Base-by-base conservation (phyloP, 2,888 invertebrate species). In the Hemaris fuciformis region DNA sequence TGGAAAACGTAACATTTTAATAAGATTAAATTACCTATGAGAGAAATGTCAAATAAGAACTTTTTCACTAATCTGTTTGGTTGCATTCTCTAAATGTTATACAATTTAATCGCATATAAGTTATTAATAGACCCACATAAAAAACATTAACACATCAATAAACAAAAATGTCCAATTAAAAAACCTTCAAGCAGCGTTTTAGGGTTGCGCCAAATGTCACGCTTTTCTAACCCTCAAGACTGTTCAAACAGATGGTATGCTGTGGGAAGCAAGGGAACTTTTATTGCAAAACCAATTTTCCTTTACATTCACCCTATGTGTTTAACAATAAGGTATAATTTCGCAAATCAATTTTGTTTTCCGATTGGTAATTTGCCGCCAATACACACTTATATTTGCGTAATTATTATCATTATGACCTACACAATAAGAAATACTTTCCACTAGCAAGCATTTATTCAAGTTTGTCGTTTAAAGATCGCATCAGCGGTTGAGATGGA, bases 191-290 rank as follows among this genome's bases (percentile, higher is more conserved):
- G 71, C 71, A 77, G 66, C 77, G 75, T 81, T 88, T 84, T 84
- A 83, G 80, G 77, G 79, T 75, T 75, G 73, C 71, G 74, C 84
- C 85, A 88, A 89, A 89, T 89, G 88, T 88, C 83, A 84, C 77
- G 81, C 68, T 69, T 70, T 80, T 76, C 73, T 65, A 61, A 75
- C 80, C 81, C 79, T 82, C 76, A 80, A 81, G 81, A 81, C 76
- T 79, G 68, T 65, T 62, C 73, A 80, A 86, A 85, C 89, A 88
- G 86, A 88, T 88, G 88, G 78, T 77, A 66, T 73, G 66, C 43
- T 43, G 56, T 60, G 60, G 60, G 60, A 60, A 60, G 41, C 60
- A 57, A 41, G 63, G 63, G 63, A 57, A 31, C 48, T 57, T 56
- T 46, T 41, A 38, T 10, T n/a, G 20, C 23, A 18, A 60, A 60